These are phyloP conservation scores for Calonectris borealis DNA, from an alignment of 2,113 vertebrate genomes.

Conservation along the genomic window DNA sequence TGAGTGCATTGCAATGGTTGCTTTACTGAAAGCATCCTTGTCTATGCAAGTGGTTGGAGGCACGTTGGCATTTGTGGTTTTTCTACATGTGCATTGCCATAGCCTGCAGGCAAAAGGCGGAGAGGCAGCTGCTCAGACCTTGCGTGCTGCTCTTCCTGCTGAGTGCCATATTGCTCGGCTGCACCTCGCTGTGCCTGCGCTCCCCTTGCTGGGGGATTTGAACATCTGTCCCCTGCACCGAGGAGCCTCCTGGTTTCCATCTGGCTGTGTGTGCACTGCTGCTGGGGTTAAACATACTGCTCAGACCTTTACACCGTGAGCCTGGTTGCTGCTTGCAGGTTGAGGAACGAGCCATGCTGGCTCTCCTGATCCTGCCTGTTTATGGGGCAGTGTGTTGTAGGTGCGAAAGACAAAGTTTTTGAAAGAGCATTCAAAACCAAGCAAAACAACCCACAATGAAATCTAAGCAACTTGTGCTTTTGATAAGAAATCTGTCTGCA, in stretches of 20 bases:
- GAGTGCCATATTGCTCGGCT: background rate
- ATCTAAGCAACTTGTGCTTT: background rate
- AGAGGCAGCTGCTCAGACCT: conserved; percentile 14
- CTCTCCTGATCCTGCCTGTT: background rate
- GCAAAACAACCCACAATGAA: background rate
- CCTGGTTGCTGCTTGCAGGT: background rate
- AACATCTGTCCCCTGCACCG: background rate
- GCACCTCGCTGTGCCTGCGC: background rate
- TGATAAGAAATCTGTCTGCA: background rate
- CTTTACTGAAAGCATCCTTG: background rate
- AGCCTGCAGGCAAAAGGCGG: background rate
- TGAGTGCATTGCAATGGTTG: background rate
- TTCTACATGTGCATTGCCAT: accelerated
- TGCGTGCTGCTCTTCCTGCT: background rate
- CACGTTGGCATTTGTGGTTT: background rate
- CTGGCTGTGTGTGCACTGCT: background rate
- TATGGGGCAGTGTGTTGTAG: background rate
- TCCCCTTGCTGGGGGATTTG: background rate
- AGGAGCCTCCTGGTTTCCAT: conserved; percentile 30
- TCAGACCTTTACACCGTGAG: background rate
- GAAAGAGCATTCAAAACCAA: background rate
- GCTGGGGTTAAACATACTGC: background rate
- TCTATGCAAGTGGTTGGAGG: background rate
- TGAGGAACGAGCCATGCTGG: background rate
- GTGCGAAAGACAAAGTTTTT: background rate